Evolutionary conservation across 2,113 vertebrate species (phyloP).

Genomic region (Xiphophorus hellerii): DNA sequence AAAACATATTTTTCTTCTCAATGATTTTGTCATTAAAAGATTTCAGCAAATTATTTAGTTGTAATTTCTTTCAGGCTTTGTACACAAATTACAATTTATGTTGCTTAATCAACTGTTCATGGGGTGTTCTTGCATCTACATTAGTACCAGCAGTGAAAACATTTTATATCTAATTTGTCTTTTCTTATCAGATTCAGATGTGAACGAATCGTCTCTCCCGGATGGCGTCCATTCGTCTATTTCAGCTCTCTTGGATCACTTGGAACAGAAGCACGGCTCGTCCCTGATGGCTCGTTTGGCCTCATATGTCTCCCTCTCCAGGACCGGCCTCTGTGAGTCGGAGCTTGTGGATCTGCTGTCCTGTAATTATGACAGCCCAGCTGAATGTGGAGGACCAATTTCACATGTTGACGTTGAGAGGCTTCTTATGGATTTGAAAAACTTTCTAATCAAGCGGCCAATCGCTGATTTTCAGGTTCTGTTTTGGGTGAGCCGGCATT

Average conservation of each 20-base stretch:
- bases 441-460: slow-evolving; percentile 68
- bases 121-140: too few relatives aligned
- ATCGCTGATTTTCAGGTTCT: slow-evolving; percentile 66
- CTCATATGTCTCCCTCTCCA: slow-evolving; percentile 77
- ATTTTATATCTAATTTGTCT: neutral
- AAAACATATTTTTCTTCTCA: neutral
- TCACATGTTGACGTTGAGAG: slow-evolving; percentile 73
- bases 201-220: slow-evolving; percentile 69
- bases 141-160: too few relatives aligned
- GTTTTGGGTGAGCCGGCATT: slow-evolving; percentile 80
- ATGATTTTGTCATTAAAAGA: neutral
- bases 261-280: slow-evolving; percentile 76
- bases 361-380: slow-evolving; percentile 58
- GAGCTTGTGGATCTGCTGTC: slow-evolving; percentile 81
- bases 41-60: neutral
- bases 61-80: neutral
- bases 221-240: slow-evolving; percentile 74
- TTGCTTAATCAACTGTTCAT: neutral
- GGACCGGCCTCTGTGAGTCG: slow-evolving; percentile 74
- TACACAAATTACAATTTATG: neutral
- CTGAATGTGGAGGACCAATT: slow-evolving; percentile 49
- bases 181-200: slow-evolving; percentile 68
- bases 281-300: slow-evolving; percentile 61
- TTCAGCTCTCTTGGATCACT: slow-evolving; percentile 67
- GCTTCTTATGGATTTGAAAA: slow-evolving; percentile 76